Evolutionary conservation across 2,888 invertebrate species (phyloP).

Genomic region (Oasisia sp.): DNA sequence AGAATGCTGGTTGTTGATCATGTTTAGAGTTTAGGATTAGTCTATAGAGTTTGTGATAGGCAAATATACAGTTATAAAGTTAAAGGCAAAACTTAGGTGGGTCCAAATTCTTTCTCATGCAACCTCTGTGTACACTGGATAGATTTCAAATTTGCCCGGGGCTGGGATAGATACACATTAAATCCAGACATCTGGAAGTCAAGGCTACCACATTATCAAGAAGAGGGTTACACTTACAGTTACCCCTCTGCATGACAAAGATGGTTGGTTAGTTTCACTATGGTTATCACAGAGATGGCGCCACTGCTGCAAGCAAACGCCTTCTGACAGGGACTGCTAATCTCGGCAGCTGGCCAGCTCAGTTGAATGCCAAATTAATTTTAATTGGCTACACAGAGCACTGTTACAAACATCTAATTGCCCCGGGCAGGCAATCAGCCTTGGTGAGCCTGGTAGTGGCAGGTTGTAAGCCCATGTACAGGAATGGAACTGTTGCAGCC

Average conservation of each 20-base stretch:
- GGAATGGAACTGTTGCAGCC: conserved; percentile 13
- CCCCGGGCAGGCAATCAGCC: not conserved
- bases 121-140: too few species aligned
- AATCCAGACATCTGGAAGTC: too few species aligned
- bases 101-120: too few species aligned
- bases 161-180: too few species aligned
- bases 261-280: not conserved
- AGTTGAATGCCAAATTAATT: not conserved
- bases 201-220: too few species aligned
- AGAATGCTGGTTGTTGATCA: too few species aligned
- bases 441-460: not conserved
- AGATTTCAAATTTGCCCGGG: too few species aligned
- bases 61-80: too few species aligned
- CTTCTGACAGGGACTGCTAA: not conserved
- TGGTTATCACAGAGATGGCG: not conserved
- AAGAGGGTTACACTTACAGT: too few species aligned
- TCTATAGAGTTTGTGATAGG: too few species aligned
- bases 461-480: not conserved
- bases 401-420: conserved; percentile 11
- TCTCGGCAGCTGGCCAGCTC: conserved; percentile 1
- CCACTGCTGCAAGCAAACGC: not conserved
- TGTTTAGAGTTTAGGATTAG: too few species aligned
- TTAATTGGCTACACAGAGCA: not conserved
- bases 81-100: too few species aligned
- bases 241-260: not conserved